These are phyloP conservation scores for Craseonycteris thonglongyai DNA, from an alignment of 2,113 vertebrate species.

Conservation along the genomic window DNA sequence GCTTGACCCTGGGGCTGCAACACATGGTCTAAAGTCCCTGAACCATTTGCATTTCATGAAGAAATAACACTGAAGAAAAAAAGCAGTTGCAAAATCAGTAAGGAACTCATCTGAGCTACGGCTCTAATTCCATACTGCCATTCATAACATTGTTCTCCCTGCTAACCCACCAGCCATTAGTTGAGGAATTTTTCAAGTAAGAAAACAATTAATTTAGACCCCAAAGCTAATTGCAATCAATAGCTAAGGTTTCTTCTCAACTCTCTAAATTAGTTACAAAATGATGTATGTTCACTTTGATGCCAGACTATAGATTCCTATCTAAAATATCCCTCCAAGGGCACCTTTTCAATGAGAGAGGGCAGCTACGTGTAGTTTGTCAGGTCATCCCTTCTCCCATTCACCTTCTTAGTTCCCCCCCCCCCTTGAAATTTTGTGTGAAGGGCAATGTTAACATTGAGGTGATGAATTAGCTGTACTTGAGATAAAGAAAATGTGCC, in stretches of 20 bases:
- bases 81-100: background rate
- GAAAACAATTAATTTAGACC: slow-evolving; percentile 73
- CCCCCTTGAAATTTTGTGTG: slow-evolving; percentile 9
- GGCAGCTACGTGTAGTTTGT: background rate
- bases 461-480: background rate
- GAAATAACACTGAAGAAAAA: background rate
- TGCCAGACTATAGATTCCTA: slow-evolving; percentile 69
- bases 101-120: background rate
- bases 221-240: slow-evolving; percentile 76
- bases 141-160: background rate
- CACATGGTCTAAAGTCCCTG: background rate
- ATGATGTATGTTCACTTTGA: slow-evolving; percentile 67
- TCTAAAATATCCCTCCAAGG: slow-evolving; percentile 60
- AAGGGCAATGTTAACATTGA: background rate
- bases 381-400: background rate
- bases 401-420: background rate
- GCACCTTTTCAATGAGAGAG: slow-evolving; percentile 49
- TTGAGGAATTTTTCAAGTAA: slow-evolving; percentile 47
- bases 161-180: background rate
- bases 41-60: background rate
- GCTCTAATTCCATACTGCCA: background rate
- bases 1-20: background rate
- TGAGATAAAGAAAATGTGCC: background rate
- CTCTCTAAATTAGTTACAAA: slow-evolving; percentile 75
- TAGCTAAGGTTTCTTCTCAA: slow-evolving; percentile 70